phyloP scores from a whole-genome alignment of 2,797 vertebrate species.

The Vireo griseus region DNA sequence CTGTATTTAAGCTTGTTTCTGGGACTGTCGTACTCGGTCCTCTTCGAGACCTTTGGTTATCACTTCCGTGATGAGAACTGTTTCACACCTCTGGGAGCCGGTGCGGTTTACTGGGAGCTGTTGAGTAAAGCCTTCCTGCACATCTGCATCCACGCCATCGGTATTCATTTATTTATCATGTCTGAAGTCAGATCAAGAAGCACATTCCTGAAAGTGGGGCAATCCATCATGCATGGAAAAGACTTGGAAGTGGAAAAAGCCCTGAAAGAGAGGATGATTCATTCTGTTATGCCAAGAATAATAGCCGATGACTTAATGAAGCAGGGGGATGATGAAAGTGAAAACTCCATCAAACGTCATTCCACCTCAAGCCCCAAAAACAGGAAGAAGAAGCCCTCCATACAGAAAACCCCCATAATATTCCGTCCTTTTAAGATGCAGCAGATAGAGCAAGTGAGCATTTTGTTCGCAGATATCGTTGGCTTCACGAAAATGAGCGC shows the following conservation, averaged over 20 bases:
- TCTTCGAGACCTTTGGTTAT: conserved; percentile 90
- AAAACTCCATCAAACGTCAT: conserved; percentile 88
- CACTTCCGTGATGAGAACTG: conserved; percentile 76
- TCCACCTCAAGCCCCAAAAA: conserved; percentile 85
- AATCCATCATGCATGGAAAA: conserved; percentile 98
- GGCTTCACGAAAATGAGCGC: conserved; percentile 99
- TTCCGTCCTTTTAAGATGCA: conserved; percentile 99
- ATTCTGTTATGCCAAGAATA: conserved; percentile 94
- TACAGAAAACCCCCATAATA: conserved; percentile 91
- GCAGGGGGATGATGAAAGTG: conserved; percentile 94
- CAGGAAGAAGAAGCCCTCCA: conserved; percentile 95
- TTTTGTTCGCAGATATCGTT: conserved; percentile 96
- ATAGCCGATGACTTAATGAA: conserved; percentile 96
- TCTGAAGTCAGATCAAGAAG: conserved; percentile 95
- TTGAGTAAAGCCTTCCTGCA: conserved; percentile 89
- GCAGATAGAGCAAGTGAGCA: conserved; percentile 92
- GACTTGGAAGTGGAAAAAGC: conserved; percentile 98
- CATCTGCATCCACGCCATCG: conserved; percentile 89
- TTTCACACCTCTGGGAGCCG: conserved; percentile 38
- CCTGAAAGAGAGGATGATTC: conserved; percentile 98
- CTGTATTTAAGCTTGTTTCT: conserved; percentile 89
- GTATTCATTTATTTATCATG: conserved; percentile 95
- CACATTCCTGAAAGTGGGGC: conserved; percentile 97
- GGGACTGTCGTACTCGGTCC: conserved; percentile 88
- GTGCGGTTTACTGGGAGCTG: conserved; percentile 80